Percentiles rank a stretch among this genome's conserved stretches.
These are phyloP conservation scores for Neomorphus geoffroyi DNA, from an alignment of 2,797 vertebrate genomes.

Conservation along the genomic window DNA sequence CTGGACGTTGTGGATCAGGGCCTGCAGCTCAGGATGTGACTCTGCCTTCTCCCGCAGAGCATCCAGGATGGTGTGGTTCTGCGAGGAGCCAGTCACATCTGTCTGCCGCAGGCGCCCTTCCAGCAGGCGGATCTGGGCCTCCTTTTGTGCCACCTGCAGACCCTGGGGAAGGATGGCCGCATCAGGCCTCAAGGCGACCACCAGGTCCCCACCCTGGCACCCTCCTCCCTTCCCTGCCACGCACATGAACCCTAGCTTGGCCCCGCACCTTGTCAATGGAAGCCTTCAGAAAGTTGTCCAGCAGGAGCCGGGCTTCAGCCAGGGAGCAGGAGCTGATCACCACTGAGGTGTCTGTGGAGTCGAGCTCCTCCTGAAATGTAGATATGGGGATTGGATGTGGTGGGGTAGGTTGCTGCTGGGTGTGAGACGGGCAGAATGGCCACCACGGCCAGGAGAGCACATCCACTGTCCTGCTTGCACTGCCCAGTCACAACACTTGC, in stretches of 20 bases:
- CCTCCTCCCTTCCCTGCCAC: neutral
- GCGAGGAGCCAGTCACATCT: constrained; percentile 85
- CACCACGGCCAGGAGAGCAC: neutral
- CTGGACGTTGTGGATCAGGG: constrained; percentile 85
- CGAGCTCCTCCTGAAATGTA: constrained; percentile 88
- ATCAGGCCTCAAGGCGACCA: neutral
- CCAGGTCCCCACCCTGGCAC: too few relatives aligned
- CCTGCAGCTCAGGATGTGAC: constrained; percentile 90
- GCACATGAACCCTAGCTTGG: fast-evolving
- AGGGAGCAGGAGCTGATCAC: constrained; percentile 98
- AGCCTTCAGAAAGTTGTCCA: constrained; percentile 96
- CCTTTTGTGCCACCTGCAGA: constrained; percentile 94
- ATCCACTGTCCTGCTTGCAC: neutral
- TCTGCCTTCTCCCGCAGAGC: constrained; percentile 93
- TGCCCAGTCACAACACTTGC: fast-evolving
- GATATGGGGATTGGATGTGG: neutral
- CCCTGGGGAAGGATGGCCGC: constrained; percentile 73
- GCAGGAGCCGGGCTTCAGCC: constrained; percentile 92
- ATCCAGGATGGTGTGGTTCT: constrained; percentile 91
- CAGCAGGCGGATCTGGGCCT: constrained; percentile 91
- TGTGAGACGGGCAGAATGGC: fast-evolving
- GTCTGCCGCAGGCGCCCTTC: constrained; percentile 93
- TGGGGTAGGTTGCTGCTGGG: neutral
- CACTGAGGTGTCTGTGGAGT: constrained; percentile 95
- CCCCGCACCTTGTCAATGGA: constrained; percentile 91